Evolutionary conservation across 2,888 invertebrate species (phyloP).

Genomic region (Pterostichus niger): DNA sequence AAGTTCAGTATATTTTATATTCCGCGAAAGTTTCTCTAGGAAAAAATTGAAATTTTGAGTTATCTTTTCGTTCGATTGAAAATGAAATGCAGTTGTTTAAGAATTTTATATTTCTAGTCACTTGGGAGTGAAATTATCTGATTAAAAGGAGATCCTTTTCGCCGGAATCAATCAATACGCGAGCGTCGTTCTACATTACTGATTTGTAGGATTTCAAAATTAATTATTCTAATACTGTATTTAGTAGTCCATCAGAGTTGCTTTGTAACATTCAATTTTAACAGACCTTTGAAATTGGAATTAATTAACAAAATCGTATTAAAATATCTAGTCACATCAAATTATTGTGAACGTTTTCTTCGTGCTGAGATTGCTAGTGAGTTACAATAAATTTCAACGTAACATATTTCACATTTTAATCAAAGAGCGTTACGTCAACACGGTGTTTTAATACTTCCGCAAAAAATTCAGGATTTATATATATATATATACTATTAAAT

Average conservation of each 20-base stretch:
- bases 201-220: constrained; percentile 27
- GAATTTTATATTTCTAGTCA: neutral
- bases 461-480: too few species aligned
- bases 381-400: too few species aligned
- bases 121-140: too few species aligned
- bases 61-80: constrained; percentile 29
- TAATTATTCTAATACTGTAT: constrained; percentile 47
- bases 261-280: constrained; percentile 26
- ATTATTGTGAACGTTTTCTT: too few species aligned
- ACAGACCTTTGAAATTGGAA: constrained; percentile 9
- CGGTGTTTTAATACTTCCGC: too few species aligned
- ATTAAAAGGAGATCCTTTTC: constrained; percentile 4
- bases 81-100: constrained; percentile 36
- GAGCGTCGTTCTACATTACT: neutral
- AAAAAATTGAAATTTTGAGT: constrained; percentile 48
- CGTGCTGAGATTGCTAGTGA: too few species aligned
- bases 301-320: constrained; percentile 14
- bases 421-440: too few species aligned
- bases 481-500: too few species aligned
- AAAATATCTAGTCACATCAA: too few species aligned
- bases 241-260: constrained; percentile 5
- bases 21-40: constrained; percentile 24
- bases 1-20: constrained; percentile 53
- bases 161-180: constrained; percentile 19
- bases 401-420: too few species aligned